Conservation (phyloP, 1,140 invertebrate species). For the Adelges cooleyi region DNA sequence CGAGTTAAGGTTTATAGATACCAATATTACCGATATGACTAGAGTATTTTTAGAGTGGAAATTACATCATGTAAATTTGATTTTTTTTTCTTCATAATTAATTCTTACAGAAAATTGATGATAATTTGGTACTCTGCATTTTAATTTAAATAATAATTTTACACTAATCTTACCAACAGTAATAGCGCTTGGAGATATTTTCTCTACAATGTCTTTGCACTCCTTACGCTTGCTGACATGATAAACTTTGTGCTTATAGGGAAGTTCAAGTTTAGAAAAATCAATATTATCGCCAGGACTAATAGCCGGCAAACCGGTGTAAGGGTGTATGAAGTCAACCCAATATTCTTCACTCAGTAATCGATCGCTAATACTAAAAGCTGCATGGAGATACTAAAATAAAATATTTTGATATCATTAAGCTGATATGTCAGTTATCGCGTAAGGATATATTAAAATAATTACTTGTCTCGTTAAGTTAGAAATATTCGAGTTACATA, state of each 20-base stretch:
- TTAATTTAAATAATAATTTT: no score
- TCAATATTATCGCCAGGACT: constrained; percentile 37
- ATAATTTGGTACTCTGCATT: no score
- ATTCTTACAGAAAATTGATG: no score
- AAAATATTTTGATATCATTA: no score
- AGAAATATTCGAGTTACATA: not conserved
- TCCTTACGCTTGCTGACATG: constrained; percentile 8
- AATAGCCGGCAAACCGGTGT: constrained; percentile 45
- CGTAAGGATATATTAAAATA: not conserved
- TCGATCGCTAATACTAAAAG: constrained; percentile 37
- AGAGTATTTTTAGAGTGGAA: no score
- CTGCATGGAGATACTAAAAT: constrained; percentile 36
- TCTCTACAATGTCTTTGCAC: constrained; percentile 16
- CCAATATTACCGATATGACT: no score
- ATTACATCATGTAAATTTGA: no score
- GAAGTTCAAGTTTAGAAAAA: constrained; percentile 36
- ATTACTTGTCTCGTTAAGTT: constrained; percentile 19
- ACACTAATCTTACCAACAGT: no score
- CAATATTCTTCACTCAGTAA: constrained; percentile 44
- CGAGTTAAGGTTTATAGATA: no score
- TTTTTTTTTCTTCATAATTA: no score
- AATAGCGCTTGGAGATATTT: constrained; percentile 1
- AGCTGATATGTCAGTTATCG: no score
- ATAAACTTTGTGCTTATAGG: constrained; percentile 16
- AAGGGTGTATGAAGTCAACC: constrained; percentile 59